Evolutionary conservation across 23 tunicate genomes (phyloP).

Genomic region (Ciona savignyi): DNA sequence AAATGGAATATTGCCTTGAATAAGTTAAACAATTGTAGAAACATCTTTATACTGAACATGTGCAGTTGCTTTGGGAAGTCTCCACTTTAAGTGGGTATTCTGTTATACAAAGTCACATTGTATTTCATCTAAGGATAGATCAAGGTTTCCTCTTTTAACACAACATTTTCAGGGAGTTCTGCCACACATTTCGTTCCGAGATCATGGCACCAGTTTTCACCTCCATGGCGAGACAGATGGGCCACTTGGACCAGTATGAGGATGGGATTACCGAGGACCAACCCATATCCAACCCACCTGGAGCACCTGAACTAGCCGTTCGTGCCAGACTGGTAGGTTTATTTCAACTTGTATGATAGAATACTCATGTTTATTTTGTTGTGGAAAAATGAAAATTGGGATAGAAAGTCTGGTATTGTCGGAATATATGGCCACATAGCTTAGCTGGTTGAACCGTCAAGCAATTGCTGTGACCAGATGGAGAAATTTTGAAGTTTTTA

Average conservation of each 20-base stretch:
- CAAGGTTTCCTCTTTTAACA: constrained; percentile 3
- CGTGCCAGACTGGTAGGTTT: constrained; percentile 57
- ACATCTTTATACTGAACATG: too few species aligned
- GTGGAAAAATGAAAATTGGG: background rate
- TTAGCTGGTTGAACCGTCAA: too few species aligned
- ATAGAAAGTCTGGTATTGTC: background rate
- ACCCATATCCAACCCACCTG: constrained; percentile 50
- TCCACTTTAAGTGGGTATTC: too few species aligned
- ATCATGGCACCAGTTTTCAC: constrained; percentile 46
- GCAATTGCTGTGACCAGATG: too few species aligned
- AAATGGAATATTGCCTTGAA: too few species aligned
- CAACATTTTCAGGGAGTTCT: constrained; percentile 47
- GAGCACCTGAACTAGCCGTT: constrained; percentile 58
- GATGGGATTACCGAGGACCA: constrained; percentile 47
- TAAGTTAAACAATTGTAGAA: too few species aligned
- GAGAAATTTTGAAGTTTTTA: too few species aligned
- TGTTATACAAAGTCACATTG: too few species aligned
- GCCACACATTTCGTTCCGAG: constrained; percentile 39
- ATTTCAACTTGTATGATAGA: too few species aligned
- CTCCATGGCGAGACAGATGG: constrained; percentile 64
- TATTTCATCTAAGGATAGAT: too few species aligned
- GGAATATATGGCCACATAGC: background rate
- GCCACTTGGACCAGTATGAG: constrained; percentile 47
- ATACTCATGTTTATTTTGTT: too few species aligned
- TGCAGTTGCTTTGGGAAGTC: too few species aligned